These are phyloP conservation scores for Gadus chalcogrammus DNA, from an alignment of 2,113 vertebrate genomes.

Conservation along the genomic window DNA sequence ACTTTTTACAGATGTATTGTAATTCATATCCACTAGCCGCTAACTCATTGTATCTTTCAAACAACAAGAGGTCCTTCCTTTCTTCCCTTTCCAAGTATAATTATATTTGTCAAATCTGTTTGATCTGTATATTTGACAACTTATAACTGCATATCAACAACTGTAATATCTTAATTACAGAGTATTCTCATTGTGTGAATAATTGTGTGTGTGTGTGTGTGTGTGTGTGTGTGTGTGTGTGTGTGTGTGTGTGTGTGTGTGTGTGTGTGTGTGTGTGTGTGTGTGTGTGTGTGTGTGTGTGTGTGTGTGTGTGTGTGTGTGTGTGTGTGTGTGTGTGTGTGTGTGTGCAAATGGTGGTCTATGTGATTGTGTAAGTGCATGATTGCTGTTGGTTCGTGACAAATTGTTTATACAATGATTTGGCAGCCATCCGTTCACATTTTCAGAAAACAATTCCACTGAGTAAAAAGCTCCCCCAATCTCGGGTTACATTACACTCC, in stretches of 20 bases:
- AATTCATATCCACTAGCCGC: too few relatives aligned
- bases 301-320: not conserved
- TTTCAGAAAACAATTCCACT: too few relatives aligned
- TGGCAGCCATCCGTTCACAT: too few relatives aligned
- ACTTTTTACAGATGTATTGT: too few relatives aligned
- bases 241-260: not conserved
- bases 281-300: not conserved
- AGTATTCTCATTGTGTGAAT: not conserved
- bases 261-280: not conserved
- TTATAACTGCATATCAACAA: not conserved
- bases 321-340: not conserved
- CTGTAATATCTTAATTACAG: not conserved
- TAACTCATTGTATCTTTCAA: too few relatives aligned
- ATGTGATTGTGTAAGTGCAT: not conserved
- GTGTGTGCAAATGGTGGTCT: not conserved
- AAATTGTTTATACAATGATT: too few relatives aligned
- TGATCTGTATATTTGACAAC: not conserved
- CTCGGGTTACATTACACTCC: too few relatives aligned
- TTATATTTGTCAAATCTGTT: not conserved
- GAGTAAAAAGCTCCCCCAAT: too few relatives aligned
- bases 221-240: not conserved
- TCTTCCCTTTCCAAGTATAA: not conserved
- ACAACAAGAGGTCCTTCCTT: not conserved
- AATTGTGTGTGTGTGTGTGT: not conserved
- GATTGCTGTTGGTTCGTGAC: too few relatives aligned